Evolutionary conservation across 2,113 vertebrate genomes (phyloP).

Genomic region (Cathartes aura): DNA sequence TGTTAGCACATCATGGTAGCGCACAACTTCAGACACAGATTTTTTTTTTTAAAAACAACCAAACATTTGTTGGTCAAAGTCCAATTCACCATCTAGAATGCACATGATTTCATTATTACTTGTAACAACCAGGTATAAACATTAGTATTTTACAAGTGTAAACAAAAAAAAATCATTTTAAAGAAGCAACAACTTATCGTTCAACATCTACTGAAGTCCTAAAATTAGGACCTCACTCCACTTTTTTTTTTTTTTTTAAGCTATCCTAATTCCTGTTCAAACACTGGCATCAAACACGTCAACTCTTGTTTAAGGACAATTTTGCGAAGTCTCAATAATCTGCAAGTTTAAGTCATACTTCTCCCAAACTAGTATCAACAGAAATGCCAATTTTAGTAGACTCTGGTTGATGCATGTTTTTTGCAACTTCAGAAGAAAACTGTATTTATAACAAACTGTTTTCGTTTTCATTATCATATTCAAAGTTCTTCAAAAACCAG

Average conservation of each 20-base stretch:
- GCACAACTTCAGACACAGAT: not conserved
- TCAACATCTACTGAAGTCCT: not conserved
- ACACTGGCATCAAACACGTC: not conserved
- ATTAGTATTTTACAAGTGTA: not conserved
- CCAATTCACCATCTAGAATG: not conserved
- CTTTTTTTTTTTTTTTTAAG: not conserved
- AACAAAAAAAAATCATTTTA: not conserved
- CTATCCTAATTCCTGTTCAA: not conserved
- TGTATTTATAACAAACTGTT: not conserved
- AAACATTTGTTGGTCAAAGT: not conserved
- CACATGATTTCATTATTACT: not conserved
- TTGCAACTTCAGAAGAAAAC: not conserved
- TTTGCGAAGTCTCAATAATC: not conserved
- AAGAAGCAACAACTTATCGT: not conserved
- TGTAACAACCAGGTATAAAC: not conserved
- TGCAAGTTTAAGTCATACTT: not conserved
- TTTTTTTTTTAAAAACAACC: not conserved
- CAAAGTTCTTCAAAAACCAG: not conserved
- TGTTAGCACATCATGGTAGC: accelerated
- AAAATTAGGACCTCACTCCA: not conserved
- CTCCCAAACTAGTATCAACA: not conserved
- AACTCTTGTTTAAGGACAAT: not conserved
- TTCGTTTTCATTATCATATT: not conserved
- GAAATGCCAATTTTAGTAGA: not conserved
- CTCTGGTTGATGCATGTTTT: not conserved